Percentiles rank a stretch among this genome's conserved stretches.
phyloP scores from a whole-genome alignment of 2,797 vertebrate species.

The Eulemur rubriventer region DNA sequence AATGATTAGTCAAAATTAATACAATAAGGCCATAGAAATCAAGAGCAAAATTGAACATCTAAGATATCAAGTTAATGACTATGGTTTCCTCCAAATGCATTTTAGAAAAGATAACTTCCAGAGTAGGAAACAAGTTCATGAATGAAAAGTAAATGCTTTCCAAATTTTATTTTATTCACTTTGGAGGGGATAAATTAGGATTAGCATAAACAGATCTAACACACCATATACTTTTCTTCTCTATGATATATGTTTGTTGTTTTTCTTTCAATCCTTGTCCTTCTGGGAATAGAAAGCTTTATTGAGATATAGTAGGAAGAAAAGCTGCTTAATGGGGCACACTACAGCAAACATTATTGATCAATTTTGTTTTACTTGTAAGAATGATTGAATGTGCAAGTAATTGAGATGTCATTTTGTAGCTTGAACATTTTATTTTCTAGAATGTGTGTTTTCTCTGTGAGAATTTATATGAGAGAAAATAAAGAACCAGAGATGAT shows the following conservation, averaged over 20 bases:
- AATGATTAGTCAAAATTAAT: slow-evolving; percentile 39
- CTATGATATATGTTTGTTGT: slow-evolving; percentile 50
- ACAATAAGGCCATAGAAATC: not conserved
- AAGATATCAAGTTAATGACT: not conserved
- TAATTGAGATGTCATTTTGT: slow-evolving; percentile 84
- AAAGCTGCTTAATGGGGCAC: slow-evolving; percentile 81
- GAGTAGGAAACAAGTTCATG: not conserved
- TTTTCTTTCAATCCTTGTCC: slow-evolving; percentile 64
- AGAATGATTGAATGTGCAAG: slow-evolving; percentile 83
- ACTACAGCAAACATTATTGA: slow-evolving; percentile 80
- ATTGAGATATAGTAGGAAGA: slow-evolving; percentile 77
- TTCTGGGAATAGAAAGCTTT: slow-evolving; percentile 80
- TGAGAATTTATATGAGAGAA: slow-evolving; percentile 74
- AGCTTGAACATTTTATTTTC: slow-evolving; percentile 83
- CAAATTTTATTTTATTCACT: slow-evolving; percentile 12
- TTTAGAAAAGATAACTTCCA: not conserved
- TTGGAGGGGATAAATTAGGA: slow-evolving; percentile 61
- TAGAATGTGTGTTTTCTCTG: slow-evolving; percentile 71
- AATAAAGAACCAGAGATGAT: slow-evolving; percentile 71
- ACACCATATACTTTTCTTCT: not conserved
- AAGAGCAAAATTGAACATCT: slow-evolving; percentile 18
- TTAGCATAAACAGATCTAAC: slow-evolving; percentile 58
- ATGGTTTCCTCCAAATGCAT: not conserved
- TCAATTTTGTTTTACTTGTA: slow-evolving; percentile 83
- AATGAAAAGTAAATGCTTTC: not conserved